These are phyloP conservation scores for Amblyopsis hoosieri DNA, from an alignment of 2,797 vertebrate species.

Conservation along the genomic window DNA sequence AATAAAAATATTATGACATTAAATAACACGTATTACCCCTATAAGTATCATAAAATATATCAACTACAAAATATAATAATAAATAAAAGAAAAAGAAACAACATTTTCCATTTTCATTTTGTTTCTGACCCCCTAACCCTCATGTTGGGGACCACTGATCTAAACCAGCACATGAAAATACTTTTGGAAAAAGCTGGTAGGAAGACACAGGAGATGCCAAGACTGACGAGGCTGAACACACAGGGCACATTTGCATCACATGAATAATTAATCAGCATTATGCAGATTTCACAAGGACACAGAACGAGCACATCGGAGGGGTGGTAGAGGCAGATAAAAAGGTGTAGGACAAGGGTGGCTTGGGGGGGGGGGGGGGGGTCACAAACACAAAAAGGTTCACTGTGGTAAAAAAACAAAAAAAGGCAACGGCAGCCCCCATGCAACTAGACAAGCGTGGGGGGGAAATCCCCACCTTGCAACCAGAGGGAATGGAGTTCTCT, in stretches of 20 bases:
- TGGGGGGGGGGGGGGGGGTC: slow-evolving; percentile 14
- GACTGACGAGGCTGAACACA: slow-evolving; percentile 43
- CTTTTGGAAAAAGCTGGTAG: slow-evolving; percentile 1
- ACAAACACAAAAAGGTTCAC: slow-evolving; percentile 49
- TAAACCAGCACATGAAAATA: neutral
- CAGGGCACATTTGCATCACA: slow-evolving; percentile 33
- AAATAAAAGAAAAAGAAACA: too few relatives aligned
- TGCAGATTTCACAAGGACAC: slow-evolving; percentile 55
- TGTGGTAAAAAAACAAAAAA: slow-evolving; percentile 64
- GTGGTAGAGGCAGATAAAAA: slow-evolving; percentile 7
- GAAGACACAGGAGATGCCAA: slow-evolving; percentile 28
- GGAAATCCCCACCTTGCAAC: slow-evolving; percentile 39
- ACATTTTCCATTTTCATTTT: too few relatives aligned
- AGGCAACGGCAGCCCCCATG: slow-evolving; percentile 70
- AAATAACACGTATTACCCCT: too few relatives aligned
- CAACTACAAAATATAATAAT: too few relatives aligned
- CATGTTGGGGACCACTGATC: too few relatives aligned
- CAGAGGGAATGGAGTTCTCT: neutral
- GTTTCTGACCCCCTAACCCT: too few relatives aligned
- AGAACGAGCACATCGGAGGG: slow-evolving; percentile 16
- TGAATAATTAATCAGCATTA: slow-evolving; percentile 58
- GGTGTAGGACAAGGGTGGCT: slow-evolving; percentile 19
- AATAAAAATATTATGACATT: too few relatives aligned
- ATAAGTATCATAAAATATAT: too few relatives aligned
- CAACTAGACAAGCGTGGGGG: slow-evolving; percentile 54